A percentile compares a stretch with the other conserved stretches of the same genome.
Conservation (phyloP, 2,113 vertebrate species). For the Hyperoodon ampullatus region DNA sequence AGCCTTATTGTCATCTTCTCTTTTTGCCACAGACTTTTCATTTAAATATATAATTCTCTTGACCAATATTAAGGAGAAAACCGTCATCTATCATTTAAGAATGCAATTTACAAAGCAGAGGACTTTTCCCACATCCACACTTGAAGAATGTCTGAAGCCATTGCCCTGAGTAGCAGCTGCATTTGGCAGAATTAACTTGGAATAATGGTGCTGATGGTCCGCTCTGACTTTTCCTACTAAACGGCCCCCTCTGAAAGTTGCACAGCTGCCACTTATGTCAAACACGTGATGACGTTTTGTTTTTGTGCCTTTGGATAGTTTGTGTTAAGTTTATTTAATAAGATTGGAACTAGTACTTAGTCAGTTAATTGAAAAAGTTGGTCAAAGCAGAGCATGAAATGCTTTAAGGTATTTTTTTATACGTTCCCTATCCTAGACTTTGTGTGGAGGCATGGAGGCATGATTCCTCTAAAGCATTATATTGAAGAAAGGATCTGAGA, state of each 20-base stretch:
- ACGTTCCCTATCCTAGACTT: background rate
- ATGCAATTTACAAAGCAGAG: background rate
- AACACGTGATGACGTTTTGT: background rate
- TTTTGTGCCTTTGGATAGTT: background rate
- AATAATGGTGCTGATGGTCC: background rate
- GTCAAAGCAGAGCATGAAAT: background rate
- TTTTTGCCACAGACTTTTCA: background rate
- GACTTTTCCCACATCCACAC: background rate
- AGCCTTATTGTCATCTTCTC: background rate
- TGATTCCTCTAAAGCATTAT: background rate
- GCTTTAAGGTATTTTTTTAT: background rate
- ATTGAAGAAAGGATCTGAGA: background rate
- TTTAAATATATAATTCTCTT: background rate
- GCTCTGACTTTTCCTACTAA: background rate
- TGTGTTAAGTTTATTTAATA: conserved; percentile 12
- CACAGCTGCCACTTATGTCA: background rate
- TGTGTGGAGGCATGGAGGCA: background rate
- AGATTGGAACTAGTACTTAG: background rate
- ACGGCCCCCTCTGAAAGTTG: background rate
- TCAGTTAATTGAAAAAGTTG: background rate
- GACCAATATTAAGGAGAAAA: background rate
- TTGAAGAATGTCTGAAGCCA: background rate
- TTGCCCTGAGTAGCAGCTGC: background rate
- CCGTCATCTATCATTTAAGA: background rate
- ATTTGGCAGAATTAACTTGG: background rate